A percentile compares a stretch with the other conserved stretches of the same genome.
Conservation (phyloP, 2,797 vertebrate genomes). For the Coendou prehensilis region DNA sequence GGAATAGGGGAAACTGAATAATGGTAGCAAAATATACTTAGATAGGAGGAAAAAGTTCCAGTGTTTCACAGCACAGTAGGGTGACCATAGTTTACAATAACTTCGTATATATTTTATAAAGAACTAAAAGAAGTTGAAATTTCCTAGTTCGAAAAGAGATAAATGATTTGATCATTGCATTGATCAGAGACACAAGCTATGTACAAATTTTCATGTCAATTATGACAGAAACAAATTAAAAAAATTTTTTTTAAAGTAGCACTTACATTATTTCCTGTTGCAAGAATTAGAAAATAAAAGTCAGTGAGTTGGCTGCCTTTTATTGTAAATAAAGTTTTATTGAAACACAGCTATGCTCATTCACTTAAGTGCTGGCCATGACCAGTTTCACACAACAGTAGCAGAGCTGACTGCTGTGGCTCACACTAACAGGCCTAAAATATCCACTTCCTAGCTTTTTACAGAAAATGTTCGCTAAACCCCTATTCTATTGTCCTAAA, state of each 20-base stretch:
- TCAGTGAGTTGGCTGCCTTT: not conserved
- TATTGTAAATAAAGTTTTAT: not conserved
- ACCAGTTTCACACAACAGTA: not conserved
- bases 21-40: not conserved
- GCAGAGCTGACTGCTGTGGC: not conserved
- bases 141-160: no score
- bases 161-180: not conserved
- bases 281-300: not conserved
- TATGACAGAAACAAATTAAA: not conserved
- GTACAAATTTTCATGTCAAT: not conserved
- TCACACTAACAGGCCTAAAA: not conserved
- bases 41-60: not conserved
- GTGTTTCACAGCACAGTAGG: not conserved
- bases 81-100: not conserved
- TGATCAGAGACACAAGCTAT: not conserved
- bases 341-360: not conserved
- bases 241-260: not conserved
- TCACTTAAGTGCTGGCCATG: not conserved
- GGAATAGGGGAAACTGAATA: not conserved
- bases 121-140: not conserved
- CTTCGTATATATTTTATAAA: not conserved
- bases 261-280: not conserved
- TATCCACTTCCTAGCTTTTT: not conserved
- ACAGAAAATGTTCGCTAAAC: not conserved
- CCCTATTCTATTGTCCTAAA: not conserved